Base-by-base conservation (phyloP, 2,888 invertebrate species). In the Latrodectus hesperus region DNA sequence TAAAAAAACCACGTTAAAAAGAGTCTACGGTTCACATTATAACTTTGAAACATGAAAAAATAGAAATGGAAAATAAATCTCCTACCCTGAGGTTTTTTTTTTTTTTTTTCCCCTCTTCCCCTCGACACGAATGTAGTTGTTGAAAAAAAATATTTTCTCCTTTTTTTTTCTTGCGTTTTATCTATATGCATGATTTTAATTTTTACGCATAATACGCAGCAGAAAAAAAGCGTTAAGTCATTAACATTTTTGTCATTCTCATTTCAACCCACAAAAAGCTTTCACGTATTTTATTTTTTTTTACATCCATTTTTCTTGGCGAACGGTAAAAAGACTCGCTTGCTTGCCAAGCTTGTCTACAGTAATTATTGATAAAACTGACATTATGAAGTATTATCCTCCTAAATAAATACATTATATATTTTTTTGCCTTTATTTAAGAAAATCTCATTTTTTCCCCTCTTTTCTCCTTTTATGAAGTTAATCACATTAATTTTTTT, bases 361-460 rank as follows among this genome's bases (percentile, higher is more conserved):
- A 71, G 81, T 87, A 87, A 87, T 87, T 87, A 87, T 87, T 87
- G 86, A 72, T 87, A 87, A 82, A 87, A 87, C 80, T 87, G 86
- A 87, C 86, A 87, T 52, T 81, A 81, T 87, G 86, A 87, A 81
- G 81, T 87, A 87, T 87, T 87, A 87, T 81, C 86, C 73, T 55
- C 60, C 53, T 70, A 79, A 79, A 71, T 85, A 85, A 85, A 85
- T 85, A 85, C 85, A 85, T 85, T 85, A 85, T 65, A 64, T 65
- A 60, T 55, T 67, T 60, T 79, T 82, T 67, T 73, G 68, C 51
- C 51, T 49, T 64, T 51, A 26, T 38, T 26, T 53, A 70, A 65
- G 14, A 55, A 68, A 70, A 38, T 60, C 26, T 74, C 51, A 71
- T 84, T 78, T 78, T 73, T 55, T 72, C 17, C 22, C 67, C 22